Evolutionary conservation across 2,113 vertebrate genomes (phyloP).

Genomic region (Spermophilus dauricus): DNA sequence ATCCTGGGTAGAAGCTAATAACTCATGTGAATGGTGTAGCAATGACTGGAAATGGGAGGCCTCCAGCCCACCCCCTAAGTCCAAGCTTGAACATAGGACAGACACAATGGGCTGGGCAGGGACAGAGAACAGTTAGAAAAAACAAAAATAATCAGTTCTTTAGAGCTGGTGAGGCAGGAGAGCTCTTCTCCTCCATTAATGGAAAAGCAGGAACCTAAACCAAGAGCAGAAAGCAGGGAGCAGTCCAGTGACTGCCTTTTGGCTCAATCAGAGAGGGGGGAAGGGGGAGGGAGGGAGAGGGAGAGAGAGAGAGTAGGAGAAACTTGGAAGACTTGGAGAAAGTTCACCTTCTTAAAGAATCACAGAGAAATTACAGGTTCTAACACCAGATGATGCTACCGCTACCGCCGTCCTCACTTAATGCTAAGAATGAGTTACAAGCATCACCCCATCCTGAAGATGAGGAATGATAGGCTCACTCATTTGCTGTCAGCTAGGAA

Average conservation of each 20-base stretch:
- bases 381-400: accelerated
- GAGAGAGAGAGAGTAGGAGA: neutral
- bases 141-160: neutral
- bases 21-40: neutral
- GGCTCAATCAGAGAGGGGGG: no score
- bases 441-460: no score
- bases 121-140: neutral
- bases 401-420: no score
- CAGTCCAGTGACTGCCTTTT: accelerated
- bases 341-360: neutral
- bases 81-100: neutral
- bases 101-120: neutral
- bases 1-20: neutral
- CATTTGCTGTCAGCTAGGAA: no score
- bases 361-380: accelerated
- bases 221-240: neutral
- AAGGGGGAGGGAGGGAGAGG: neutral
- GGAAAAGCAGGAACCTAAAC: neutral
- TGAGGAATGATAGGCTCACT: no score
- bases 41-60: accelerated
- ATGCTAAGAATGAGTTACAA: no score
- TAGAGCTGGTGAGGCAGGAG: neutral
- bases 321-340: neutral
- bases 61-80: accelerated
- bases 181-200: neutral